Evolutionary conservation across 2,888 invertebrate genomes (phyloP), one percentile per base, ranked within the genome.

Genomic region (Heliothis peltigera): DNA sequence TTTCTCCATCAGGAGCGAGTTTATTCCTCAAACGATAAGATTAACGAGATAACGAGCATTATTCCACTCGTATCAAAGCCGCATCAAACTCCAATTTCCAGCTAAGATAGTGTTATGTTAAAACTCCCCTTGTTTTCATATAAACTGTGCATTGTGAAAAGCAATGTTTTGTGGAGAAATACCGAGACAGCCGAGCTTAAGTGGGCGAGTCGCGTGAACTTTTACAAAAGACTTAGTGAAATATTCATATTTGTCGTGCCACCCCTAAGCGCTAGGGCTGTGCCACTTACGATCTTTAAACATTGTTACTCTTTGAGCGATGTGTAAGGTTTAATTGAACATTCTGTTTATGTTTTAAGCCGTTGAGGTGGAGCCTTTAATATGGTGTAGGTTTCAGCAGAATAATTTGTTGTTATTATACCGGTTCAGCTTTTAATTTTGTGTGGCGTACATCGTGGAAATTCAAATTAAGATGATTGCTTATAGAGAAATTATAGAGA

Each of bases 241-340:
- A 88, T 89, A 88, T 89, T 88, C 85, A 88, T 88, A 86, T 86
- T 84, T 77, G 55, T 72, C 67, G 70, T 67, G 83, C 22, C 62
- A 75, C 55, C 73, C 76, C 60, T 79, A 43, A 70, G 70, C 61
- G 67, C 55, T 67, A 81, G 70, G 79, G 75, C 62, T 78, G 75
- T 35, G 39, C 10, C 59, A 54, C 55, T 56, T 46, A 42, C 44
- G 54, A 71, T 58, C 51, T 70, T 75, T 54, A 70, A 32, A 44
- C 64, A 73, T 67, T 55, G 56, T 64, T 64, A 51, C 28, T 18
- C 53, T 70, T 62, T 55, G 63, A 52, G 47, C 35, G 43, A 62
- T 12, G 56, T 54, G 47, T 63, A 52, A 46, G 53, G 70, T 70
- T 67, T 64, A 61, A 71, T 71, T 79, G 56, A 70, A 58, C 71